Evolutionary conservation across 1,140 invertebrate species (phyloP), one percentile per base, ranked within the genome.

Genomic region (Littorina saxatilis): DNA sequence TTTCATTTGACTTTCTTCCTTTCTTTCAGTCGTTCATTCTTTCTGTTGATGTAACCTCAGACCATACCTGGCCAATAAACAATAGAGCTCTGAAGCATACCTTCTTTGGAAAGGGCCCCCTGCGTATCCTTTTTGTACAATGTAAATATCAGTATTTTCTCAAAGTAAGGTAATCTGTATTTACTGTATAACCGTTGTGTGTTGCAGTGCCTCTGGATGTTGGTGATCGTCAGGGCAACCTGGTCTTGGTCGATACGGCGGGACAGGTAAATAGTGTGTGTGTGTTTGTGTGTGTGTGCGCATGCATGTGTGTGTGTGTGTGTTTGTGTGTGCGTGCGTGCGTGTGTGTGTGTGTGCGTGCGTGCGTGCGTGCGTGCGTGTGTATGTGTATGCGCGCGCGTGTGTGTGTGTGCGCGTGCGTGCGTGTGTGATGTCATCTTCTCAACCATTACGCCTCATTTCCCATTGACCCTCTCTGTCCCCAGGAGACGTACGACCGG

Each of bases 401-500:
- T 63, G 15, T 79, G 39, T 79, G 55, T 79, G 61, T 63, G 43
- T 79, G 61, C 32, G 43, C 43, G 43, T 17, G 43, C 43, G 43
- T 17, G 43, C 43, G 43, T 17, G 17, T 17, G 43, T 47, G 17
- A 9, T 47, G 43, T 47, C 17, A 17, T 47, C 17, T 47, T 47
- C 43, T 5, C 43, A n/a, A 47, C 29, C 17, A 55, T 50, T 47
- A 13, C 70, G 7, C 17, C 23, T 23, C 27, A 47, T 76, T 2
- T 29, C 17, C 32, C 20, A 17, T n/a, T 83, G 74, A 17, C 79
- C 17, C 82, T 39, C 84, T 35, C 70, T 37, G 72, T 86, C 88
- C n/a, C n/a, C 85, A 98, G 92, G 97, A 98, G 94, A 97, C 98
- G 92, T 99, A 98, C 90, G 97, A 98, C 92, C 94, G 98, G 84